These are phyloP conservation scores for Argyresthia goedartella DNA, from an alignment of 2,888 invertebrate species.

Conservation along the genomic window DNA sequence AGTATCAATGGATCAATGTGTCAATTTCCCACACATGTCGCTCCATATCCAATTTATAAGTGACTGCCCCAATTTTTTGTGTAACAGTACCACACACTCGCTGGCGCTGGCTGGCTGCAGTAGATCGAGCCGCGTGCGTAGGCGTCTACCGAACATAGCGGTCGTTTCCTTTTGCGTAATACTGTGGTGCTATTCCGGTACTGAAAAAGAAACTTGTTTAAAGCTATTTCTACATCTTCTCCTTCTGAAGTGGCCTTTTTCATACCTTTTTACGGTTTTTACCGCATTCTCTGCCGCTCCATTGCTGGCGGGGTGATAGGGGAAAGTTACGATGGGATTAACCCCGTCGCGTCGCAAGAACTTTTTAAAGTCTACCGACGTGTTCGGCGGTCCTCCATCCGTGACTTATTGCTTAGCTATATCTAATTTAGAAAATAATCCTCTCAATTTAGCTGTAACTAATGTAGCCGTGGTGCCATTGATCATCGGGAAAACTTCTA, in stretches of 20 bases:
- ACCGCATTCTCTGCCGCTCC: slow-evolving; percentile 8
- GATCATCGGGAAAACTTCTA: not conserved
- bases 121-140: slow-evolving; percentile 15
- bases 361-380: slow-evolving; percentile 6
- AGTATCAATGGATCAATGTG: too few relatives aligned
- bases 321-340: not conserved
- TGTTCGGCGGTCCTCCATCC: slow-evolving; percentile 14
- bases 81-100: not conserved
- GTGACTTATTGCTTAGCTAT: slow-evolving; percentile 11
- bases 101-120: slow-evolving; percentile 8
- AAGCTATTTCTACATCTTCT: not conserved
- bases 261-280: not conserved
- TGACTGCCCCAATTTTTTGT: not conserved
- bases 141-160: slow-evolving; percentile 12
- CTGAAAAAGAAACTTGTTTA: not conserved
- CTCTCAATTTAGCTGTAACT: slow-evolving; percentile 1
- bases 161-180: slow-evolving; percentile 13
- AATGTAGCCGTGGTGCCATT: not conserved
- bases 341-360: slow-evolving; percentile 8
- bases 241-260: not conserved
- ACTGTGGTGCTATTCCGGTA: slow-evolving; percentile 7
- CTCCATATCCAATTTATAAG: too few relatives aligned
- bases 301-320: slow-evolving; percentile 4
- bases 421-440: slow-evolving; percentile 10
- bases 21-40: too few relatives aligned